phyloP scores from a whole-genome alignment of 2,797 vertebrate genomes.

The Lophius americanus region DNA sequence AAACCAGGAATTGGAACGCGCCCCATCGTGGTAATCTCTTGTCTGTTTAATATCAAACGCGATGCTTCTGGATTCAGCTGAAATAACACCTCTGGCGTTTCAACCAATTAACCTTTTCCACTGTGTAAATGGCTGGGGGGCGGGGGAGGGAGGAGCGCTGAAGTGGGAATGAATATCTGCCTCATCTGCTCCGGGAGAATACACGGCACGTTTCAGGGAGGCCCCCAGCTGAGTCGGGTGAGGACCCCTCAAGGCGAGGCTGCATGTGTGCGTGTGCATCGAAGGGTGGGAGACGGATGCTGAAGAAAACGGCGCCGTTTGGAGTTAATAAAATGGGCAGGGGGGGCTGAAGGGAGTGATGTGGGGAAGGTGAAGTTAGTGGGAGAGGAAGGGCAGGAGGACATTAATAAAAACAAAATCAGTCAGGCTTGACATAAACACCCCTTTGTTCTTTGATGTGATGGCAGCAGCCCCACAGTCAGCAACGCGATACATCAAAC shows the following conservation, averaged over 20 bases:
- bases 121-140: conserved; percentile 65
- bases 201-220: conserved; percentile 64
- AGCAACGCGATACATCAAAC: conserved; percentile 63
- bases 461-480: conserved; percentile 64
- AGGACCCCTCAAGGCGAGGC: conserved; percentile 17
- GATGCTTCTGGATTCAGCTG: conserved; percentile 72
- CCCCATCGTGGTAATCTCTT: conserved; percentile 51
- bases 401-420: conserved; percentile 82
- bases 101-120: conserved; percentile 80
- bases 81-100: conserved; percentile 75
- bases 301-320: conserved; percentile 46
- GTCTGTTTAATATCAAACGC: conserved; percentile 74
- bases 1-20: conserved; percentile 22
- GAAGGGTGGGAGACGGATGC: conserved; percentile 51
- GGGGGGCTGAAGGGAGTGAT: conserved; percentile 23
- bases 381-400: conserved; percentile 52
- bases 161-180: conserved; percentile 57
- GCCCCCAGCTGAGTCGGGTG: conserved; percentile 39
- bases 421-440: conserved; percentile 81
- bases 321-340: conserved; percentile 51
- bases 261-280: conserved; percentile 28
- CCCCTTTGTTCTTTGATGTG: conserved; percentile 81
- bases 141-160: conserved; percentile 40
- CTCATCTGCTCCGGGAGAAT: conserved; percentile 50
- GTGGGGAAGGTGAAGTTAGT: conserved; percentile 38